Percentiles rank a stretch among this genome's conserved stretches.
Conservation (phyloP, 2,888 invertebrate genomes). For the Dicranocentrus wangi region DNA sequence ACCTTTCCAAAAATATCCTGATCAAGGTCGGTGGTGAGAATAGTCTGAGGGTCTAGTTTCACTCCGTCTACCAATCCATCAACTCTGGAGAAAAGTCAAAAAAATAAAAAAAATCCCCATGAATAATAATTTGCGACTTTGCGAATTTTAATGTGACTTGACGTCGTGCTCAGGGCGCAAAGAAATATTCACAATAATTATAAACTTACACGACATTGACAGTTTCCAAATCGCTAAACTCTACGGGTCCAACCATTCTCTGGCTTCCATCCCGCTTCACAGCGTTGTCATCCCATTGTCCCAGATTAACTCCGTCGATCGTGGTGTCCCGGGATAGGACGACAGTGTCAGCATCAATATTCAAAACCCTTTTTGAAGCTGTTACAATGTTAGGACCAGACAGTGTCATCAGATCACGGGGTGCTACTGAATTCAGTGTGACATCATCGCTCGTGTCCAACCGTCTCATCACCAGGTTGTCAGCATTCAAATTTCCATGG, state of each 20-base stretch:
- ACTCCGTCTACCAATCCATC: conserved; percentile 58
- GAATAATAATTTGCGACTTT: no score
- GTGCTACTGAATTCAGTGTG: conserved; percentile 29
- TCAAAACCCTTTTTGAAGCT: conserved; percentile 32
- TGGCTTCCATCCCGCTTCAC: conserved; percentile 15
- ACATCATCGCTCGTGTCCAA: conserved; percentile 5
- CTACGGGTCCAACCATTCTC: conserved; percentile 19
- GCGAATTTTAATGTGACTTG: no score
- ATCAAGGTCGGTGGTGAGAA: conserved; percentile 41
- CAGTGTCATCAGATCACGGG: conserved; percentile 51
- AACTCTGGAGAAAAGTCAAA: conserved; percentile 60
- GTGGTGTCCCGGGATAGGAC: conserved; percentile 21
- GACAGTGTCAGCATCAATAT: not conserved
- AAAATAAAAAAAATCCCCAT: no score
- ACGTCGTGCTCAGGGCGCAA: no score
- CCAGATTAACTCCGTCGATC: conserved; percentile 61
- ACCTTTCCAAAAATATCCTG: conserved; percentile 46
- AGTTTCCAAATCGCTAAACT: conserved; percentile 21
- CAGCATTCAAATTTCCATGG: not conserved
- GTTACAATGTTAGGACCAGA: conserved; percentile 54
- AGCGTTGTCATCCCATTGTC: conserved; percentile 56
- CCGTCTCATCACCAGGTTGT: not conserved
- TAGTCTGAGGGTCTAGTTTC: conserved; percentile 10
- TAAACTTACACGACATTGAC: conserved; percentile 51
- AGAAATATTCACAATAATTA: no score